Evolutionary conservation across 2,888 invertebrate species (phyloP), one percentile per base, ranked within the genome.

Genomic region (Stenoptilia bipunctidactyla): DNA sequence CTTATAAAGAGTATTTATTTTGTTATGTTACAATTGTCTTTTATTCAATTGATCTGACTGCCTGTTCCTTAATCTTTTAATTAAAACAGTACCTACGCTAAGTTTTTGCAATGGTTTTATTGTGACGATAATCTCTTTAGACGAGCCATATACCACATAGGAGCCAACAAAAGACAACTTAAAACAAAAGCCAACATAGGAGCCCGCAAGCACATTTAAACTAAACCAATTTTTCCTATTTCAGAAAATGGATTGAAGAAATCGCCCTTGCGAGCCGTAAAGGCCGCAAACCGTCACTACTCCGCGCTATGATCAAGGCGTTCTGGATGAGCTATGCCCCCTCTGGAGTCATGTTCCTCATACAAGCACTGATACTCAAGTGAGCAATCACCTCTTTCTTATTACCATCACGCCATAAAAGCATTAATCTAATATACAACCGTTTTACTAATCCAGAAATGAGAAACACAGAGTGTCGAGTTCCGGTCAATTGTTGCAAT

Each of bases 271-370:
- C 87, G 1, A 83, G 76, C 59, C 82, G 75, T 41, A 77, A 85
- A 48, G 83, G 85, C 9, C 80, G 85, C 50, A 85, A 86, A 51
- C 90, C 92, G 2, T 87, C 87, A 15, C 76, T 92, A 9, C 77
- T 89, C 15, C 87, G 86, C 45, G 90, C 89, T 9, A 82, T 92
- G 58, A 79, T 88, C 43, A 85, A 86, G 46, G 87, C 90, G 15
- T 92, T 91, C 67, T 88, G 89, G 86, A 85, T 87, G 53, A 88
- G 89, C 53, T 90, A 89, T 53, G 75, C 89, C 40, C 72, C 90
- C 49, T 91, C 89, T 58, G 83, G 89, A 39, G 52, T 90, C 45
- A 83, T 89, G 65, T 83, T 87, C 45, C 58, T 89, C n/a, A 79
- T 87, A 58, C 86, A 87, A 59, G 70, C 87, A 30, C 68, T 84